phyloP scores from a whole-genome alignment of 1,140 invertebrate species.

The Papilio dardanus region DNA sequence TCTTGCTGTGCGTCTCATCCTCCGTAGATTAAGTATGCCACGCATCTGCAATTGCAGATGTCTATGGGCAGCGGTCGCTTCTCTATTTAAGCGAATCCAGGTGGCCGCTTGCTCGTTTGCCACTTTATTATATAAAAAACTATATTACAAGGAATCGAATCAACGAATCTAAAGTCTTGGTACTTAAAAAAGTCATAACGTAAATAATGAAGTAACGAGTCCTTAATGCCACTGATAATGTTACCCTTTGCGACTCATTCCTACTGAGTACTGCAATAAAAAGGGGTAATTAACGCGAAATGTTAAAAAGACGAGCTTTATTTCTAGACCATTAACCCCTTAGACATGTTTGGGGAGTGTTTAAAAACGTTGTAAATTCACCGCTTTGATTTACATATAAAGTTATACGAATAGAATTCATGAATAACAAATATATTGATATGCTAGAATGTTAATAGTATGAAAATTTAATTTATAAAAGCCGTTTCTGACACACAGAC shows the following conservation, averaged over 20 bases:
- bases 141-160: background rate
- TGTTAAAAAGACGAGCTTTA: constrained; percentile 16
- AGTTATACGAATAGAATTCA: background rate
- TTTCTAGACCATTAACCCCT: constrained; percentile 12
- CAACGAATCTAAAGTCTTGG: background rate
- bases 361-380: background rate
- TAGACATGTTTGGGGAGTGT: constrained; percentile 5
- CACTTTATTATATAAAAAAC: too few relatives aligned
- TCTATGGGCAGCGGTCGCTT: too few relatives aligned
- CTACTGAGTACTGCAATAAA: constrained; percentile 17
- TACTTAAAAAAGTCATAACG: background rate
- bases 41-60: too few relatives aligned
- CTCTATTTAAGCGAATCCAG: too few relatives aligned
- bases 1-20: too few relatives aligned
- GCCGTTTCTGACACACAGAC: too few relatives aligned
- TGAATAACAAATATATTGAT: background rate
- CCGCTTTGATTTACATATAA: background rate
- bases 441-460: too few relatives aligned
- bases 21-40: too few relatives aligned
- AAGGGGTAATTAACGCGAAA: background rate
- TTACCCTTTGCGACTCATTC: background rate
- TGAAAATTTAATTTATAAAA: too few relatives aligned
- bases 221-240: constrained; percentile 17
- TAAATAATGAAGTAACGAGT: constrained; percentile 8
- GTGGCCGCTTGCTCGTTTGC: too few relatives aligned